Base-by-base conservation (phyloP, 2,113 vertebrate species). In the Leucosticte australis region DNA sequence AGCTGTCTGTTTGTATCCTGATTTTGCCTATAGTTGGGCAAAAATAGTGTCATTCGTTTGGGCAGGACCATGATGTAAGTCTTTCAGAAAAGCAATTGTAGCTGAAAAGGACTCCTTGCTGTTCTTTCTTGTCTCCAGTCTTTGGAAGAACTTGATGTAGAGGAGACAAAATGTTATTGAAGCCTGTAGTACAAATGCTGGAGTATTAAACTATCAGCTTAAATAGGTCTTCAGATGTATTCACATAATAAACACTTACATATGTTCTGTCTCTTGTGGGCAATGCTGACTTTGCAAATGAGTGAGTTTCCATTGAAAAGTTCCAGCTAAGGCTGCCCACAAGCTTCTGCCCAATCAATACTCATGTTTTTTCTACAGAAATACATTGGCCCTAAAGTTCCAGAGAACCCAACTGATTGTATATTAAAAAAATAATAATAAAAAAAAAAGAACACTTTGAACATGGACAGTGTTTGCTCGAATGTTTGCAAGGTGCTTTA, bases 161-260 rank as follows among this genome's bases (percentile, higher is more conserved):
- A 83, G 30, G 44, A 93, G 64, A 87, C 35, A 86, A 92, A 91
- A 42, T 92, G 49, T 84, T 89, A 69, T 62, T 92, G 86, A 87
- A 87, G 53, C 42, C 65, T 87, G 78, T 79, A 81, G 78, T 73
- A 79, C 49, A 94, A 96, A 82, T 53, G 30, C 37, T 85, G 78
- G 53, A 94, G 26, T 63, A 76, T 73, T 92, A 85, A 95, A 92
- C 65, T 85, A 92, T 95, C 87, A 89, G 49, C 46, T 52, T 91
- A 85, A 97, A 49, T 49, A 76, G 53, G n/a, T 96, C 91, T 94
- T 97, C 87, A 89, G 70, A 92, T 79, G 70, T n/a, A 95, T 82
- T 95, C 59, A 78, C 2, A 2, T 79, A 95, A 85, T 87, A 96
- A 91, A 88, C 35, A 76, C 46, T 91, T 94, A 64, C 81, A 87